These are phyloP conservation scores for Chesias legatella DNA, from an alignment of 2,888 invertebrate species.

Conservation along the genomic window DNA sequence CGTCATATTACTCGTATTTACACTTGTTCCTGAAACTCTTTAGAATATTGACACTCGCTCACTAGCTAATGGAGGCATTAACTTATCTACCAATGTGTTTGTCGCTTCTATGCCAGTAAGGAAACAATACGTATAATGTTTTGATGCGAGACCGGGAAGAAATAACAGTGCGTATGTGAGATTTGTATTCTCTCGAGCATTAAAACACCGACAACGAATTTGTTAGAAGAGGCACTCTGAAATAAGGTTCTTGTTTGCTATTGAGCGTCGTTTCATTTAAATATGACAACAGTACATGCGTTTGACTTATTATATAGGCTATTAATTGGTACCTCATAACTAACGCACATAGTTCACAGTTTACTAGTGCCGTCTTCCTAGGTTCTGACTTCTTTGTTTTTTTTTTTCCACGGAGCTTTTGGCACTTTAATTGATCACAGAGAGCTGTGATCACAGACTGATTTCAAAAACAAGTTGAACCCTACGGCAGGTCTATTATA, in stretches of 20 bases:
- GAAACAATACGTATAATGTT: conserved; percentile 9
- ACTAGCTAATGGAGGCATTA: conserved; percentile 1
- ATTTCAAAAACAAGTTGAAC: no score
- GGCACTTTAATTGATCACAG: no score
- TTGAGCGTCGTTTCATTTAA: neutral
- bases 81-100: neutral
- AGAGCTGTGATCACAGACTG: no score
- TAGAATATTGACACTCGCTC: neutral
- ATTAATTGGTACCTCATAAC: no score
- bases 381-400: no score
- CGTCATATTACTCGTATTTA: no score
- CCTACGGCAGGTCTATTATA: conserved; percentile 1
- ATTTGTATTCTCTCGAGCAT: conserved; percentile 14
- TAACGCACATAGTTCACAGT: no score
- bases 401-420: no score
- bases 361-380: no score
- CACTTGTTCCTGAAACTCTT: neutral
- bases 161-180: conserved; percentile 1
- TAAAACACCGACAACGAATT: conserved; percentile 4
- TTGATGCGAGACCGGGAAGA: conserved; percentile 2
- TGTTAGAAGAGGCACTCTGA: conserved; percentile 13
- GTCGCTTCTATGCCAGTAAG: conserved; percentile 1
- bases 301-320: neutral
- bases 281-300: neutral
- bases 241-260: conserved; percentile 9